Evolutionary conservation across 2,797 vertebrate species (phyloP).

Genomic region (Malurus leucopterus): DNA sequence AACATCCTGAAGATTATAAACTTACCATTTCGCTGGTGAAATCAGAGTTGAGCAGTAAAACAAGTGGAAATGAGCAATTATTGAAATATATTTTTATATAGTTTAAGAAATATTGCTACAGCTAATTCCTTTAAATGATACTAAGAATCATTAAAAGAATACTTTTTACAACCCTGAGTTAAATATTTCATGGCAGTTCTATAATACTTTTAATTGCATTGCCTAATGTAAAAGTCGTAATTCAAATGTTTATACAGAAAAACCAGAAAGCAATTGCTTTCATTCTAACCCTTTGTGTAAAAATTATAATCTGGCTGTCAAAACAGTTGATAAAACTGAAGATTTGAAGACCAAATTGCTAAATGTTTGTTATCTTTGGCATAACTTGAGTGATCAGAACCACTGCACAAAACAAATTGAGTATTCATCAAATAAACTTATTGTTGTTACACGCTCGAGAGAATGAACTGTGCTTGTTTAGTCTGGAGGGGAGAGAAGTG

Average conservation of each 20-base stretch:
- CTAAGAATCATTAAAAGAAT: background rate
- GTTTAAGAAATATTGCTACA: background rate
- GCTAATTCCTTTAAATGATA: background rate
- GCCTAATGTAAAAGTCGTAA: background rate
- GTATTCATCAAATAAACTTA: conserved; percentile 17
- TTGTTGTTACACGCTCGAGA: background rate
- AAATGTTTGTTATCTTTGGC: conserved; percentile 47
- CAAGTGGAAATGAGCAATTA: background rate
- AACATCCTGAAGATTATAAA: background rate
- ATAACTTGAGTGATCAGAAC: background rate
- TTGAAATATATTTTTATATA: background rate
- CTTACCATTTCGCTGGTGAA: background rate
- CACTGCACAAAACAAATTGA: background rate
- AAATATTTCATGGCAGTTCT: background rate
- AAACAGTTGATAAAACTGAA: conserved; percentile 25
- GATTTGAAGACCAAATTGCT: conserved; percentile 4
- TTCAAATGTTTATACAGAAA: background rate
- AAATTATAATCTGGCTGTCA: conserved; percentile 16
- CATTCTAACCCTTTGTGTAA: conserved; percentile 10
- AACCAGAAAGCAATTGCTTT: background rate
- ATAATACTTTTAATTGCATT: background rate
- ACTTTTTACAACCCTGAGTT: background rate
- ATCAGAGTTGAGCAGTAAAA: background rate
- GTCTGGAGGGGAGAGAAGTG: background rate
- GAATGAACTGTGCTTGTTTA: conserved; percentile 10